phyloP scores from a whole-genome alignment of 2,888 invertebrate species.

The Theretra japonica region DNA sequence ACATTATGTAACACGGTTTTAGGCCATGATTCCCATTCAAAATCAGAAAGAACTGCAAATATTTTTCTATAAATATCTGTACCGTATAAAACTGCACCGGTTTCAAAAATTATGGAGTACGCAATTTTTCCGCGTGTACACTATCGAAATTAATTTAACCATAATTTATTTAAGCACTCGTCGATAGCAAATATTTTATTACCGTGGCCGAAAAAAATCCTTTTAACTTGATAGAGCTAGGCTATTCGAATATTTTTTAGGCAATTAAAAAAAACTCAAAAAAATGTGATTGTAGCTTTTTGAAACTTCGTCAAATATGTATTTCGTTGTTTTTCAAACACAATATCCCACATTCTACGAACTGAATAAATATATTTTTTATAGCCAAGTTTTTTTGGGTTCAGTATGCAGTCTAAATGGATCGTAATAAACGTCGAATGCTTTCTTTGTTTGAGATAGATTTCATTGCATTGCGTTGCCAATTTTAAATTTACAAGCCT shows the following conservation, averaged over 20 bases:
- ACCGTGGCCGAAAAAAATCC: background rate
- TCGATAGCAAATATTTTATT: constrained; percentile 5
- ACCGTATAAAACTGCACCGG: background rate
- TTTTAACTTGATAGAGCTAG: background rate
- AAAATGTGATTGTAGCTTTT: background rate
- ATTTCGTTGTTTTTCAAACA: background rate
- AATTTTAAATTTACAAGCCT: background rate
- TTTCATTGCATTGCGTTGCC: background rate
- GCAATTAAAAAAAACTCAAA: background rate
- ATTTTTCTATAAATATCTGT: too few relatives aligned
- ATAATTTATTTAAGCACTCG: constrained; percentile 19
- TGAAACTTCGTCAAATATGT: constrained; percentile 3
- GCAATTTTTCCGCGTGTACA: background rate
- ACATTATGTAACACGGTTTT: too few relatives aligned
- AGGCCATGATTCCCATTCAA: too few relatives aligned
- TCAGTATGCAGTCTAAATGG: background rate
- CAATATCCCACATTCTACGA: background rate
- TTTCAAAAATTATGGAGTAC: background rate
- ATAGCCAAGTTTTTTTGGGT: background rate
- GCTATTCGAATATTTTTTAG: background rate
- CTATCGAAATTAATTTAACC: constrained; percentile 18
- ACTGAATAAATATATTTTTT: background rate
- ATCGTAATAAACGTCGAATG: background rate
- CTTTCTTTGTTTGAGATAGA: background rate
- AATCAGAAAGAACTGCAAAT: too few relatives aligned